Evolutionary conservation across 2,797 vertebrate genomes (phyloP), one percentile per base, ranked within the genome.

Genomic region (Helicolenus hilgendorfi): DNA sequence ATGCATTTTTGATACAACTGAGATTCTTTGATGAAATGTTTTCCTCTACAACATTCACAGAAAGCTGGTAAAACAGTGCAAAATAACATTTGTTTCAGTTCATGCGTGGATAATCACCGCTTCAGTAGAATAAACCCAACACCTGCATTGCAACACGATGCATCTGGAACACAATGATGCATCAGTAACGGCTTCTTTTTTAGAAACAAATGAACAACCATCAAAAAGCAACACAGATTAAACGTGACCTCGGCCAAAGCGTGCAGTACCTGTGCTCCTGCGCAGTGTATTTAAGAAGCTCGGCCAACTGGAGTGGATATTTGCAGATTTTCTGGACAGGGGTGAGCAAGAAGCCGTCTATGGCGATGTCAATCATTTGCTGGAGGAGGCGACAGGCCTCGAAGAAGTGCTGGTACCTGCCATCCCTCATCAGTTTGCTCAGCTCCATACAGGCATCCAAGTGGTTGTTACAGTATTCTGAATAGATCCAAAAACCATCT

Each of bases 251-350:
- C 29, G 31, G 60, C 24, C 36, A 35, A 1, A 2, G 74, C 0
- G 3, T 77, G 15, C 62, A 4, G 33, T 96, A 98, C 99, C 99
- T 99, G 97, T 99, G 99, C 73, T 99, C 99, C 97, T 99, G 98
- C 49, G 98, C 98, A 0, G 99, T 99, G 96, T 99, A 99, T 95
- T 99, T 99, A 64, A 99, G 98, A 70, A 99, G 98, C 95, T 99
- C 99, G 1, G 98, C 98, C 83, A 99, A 94, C 97, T 99, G 99
- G 91, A 99, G 98, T 3, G 99, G 99, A 90, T 99, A 99, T 94
- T 99, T 99, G 98, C 99, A 99, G 98, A 99, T 99, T 97, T 99
- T 99, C 97, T 99, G 99, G 90, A 99, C 99, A 0, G 99, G 99
- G 0, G 99, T 99, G 92, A 99, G 98, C 92, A 99, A 97, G 96